Conservation (phyloP, 2,888 invertebrate genomes). For the Ametastegia equiseti region DNA sequence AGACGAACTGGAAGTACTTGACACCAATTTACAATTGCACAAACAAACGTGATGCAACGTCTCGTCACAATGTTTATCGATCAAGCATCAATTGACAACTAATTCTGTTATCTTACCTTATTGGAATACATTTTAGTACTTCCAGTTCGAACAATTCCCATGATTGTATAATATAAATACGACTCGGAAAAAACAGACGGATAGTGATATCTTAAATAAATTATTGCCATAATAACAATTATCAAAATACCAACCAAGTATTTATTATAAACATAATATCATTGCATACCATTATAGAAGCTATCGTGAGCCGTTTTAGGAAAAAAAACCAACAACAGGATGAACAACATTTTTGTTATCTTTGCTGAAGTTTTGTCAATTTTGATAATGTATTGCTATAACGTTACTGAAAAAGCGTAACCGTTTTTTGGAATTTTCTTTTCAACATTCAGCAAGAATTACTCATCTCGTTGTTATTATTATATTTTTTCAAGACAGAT, state of each 20-base stretch:
- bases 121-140: not conserved
- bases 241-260: conserved; percentile 37
- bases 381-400: not conserved
- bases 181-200: conserved; percentile 7
- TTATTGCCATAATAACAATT: conserved; percentile 25
- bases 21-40: not conserved
- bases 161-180: conserved; percentile 16
- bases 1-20: conserved; percentile 16
- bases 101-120: not conserved
- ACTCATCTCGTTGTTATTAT: not conserved
- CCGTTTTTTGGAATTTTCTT: not conserved
- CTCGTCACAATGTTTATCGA: not conserved
- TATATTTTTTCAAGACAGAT: not conserved
- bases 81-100: not conserved
- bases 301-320: not conserved
- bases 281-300: not conserved
- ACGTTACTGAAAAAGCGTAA: too few relatives aligned
- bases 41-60: not conserved
- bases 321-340: not conserved
- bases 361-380: not conserved
- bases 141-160: not conserved
- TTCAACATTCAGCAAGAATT: not conserved
- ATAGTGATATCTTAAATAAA: conserved; percentile 31
- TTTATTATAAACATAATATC: conserved; percentile 16
- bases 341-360: not conserved